Percentiles rank a stretch among this genome's conserved stretches.
Evolutionary conservation across 2,113 vertebrate genomes (phyloP).

Genomic region (Eretmochelys imbricata): DNA sequence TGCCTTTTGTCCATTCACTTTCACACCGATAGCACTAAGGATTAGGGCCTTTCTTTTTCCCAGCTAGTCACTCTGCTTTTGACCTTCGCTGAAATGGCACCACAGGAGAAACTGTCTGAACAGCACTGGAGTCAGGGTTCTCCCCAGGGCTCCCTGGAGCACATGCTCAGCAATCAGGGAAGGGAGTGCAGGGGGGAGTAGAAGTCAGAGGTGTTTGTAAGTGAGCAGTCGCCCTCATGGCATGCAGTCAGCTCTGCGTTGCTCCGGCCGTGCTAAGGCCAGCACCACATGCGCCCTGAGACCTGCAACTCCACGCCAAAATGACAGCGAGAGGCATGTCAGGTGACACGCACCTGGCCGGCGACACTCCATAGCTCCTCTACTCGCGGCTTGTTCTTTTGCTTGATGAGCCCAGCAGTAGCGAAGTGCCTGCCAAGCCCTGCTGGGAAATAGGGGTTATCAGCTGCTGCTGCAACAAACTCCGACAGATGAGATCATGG

Average conservation of each 20-base stretch:
- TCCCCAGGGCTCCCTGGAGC: neutral
- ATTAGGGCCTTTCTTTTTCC: too few species aligned
- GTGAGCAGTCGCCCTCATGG: neutral
- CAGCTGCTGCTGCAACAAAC: neutral
- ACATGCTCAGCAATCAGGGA: neutral
- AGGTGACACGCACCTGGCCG: neutral
- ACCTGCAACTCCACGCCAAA: neutral
- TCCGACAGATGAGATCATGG: neutral
- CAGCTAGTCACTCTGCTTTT: neutral
- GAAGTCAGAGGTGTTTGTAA: neutral
- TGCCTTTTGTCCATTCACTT: neutral
- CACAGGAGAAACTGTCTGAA: neutral
- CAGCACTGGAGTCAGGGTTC: neutral
- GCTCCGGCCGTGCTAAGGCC: too few species aligned
- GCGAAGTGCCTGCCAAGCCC: neutral
- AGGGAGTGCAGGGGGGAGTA: too few species aligned
- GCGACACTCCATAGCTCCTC: neutral
- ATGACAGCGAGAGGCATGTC: neutral
- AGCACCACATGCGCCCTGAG: neutral
- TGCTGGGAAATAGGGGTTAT: neutral
- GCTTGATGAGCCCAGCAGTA: neutral
- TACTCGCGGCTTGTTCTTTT: neutral
- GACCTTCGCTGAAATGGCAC: neutral
- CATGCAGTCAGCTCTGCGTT: neutral
- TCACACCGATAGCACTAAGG: neutral